Percentiles rank a stretch among this genome's conserved stretches.
These are phyloP conservation scores for Octopus sinensis DNA, from an alignment of 1,140 invertebrate genomes.

Conservation along the genomic window DNA sequence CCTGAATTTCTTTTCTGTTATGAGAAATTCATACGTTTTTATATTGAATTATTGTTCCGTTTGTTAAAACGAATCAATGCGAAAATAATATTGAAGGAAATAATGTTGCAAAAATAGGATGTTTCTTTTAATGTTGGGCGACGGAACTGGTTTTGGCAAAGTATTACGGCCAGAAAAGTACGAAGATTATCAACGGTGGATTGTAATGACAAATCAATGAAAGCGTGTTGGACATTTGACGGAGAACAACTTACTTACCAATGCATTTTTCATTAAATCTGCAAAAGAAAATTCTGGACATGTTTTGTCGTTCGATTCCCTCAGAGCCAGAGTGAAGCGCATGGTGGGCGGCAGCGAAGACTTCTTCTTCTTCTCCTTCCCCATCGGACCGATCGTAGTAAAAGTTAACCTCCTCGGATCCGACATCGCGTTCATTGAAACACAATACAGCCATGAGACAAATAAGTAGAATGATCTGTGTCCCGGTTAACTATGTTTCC, in stretches of 20 bases:
- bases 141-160: too few relatives aligned
- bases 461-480: slow-evolving; percentile 22
- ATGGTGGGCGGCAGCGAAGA: slow-evolving; percentile 61
- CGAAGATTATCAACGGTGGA: too few relatives aligned
- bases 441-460: slow-evolving; percentile 11
- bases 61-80: too few relatives aligned
- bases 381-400: slow-evolving; percentile 52
- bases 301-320: slow-evolving; percentile 66
- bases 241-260: slow-evolving; percentile 59
- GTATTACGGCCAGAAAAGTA: too few relatives aligned
- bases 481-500: slow-evolving; percentile 21
- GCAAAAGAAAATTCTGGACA: slow-evolving; percentile 69
- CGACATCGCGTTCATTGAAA: slow-evolving; percentile 54
- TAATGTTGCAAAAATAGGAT: too few relatives aligned
- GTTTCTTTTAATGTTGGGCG: too few relatives aligned
- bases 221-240: too few relatives aligned
- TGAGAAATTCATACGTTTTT: too few relatives aligned
- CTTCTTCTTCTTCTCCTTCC: slow-evolving; percentile 53
- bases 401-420: slow-evolving; percentile 62
- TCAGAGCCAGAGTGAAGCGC: slow-evolving; percentile 63
- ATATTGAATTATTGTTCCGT: too few relatives aligned
- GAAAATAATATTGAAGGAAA: too few relatives aligned
- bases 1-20: too few relatives aligned
- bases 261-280: slow-evolving; percentile 63
- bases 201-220: too few relatives aligned